Base-by-base conservation (phyloP, 1,140 invertebrate genomes). In the Macrobrachium rosenbergii region DNA sequence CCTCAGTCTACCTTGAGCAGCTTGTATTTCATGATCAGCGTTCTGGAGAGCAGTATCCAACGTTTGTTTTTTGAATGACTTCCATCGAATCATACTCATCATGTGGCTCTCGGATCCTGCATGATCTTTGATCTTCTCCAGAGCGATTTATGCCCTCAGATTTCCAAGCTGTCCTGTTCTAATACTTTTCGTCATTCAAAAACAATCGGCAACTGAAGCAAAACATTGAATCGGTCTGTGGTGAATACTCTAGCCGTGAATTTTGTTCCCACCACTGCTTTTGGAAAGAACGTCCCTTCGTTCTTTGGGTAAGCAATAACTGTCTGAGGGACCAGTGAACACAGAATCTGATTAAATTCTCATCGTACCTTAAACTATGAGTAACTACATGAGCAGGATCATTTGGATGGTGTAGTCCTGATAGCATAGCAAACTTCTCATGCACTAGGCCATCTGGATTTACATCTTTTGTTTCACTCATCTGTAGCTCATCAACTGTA, bases 1-100 rank as follows among this genome's bases (percentile, higher is more conserved):
- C n/a, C n/a, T n/a, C n/a, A n/a, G n/a, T n/a, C n/a, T n/a, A n/a
- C n/a, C 80, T 69, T 67, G 23, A 43, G 63, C 80, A 23, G 23
- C 64, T 67, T 82, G 14, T 69, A 37, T 19, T 52, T 82, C 63
- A 43, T 11, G 14, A 43, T 82, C 80, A 82, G 80, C 14, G 19
- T 14, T 52, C 37, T 82, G 43, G 60, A 82, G 69, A 69, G 80
- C 60, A 37, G 21, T 43, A 14, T 67, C 19, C 60, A 82, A 59
- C 69, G 80, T 43, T 67, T 77, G 75, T 82, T 45, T 82, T 82
- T 82, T n/a, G n/a, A n/a, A n/a, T n/a, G n/a, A n/a, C n/a, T n/a
- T n/a, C n/a, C n/a, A n/a, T n/a, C n/a, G n/a, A n/a, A n/a, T n/a
- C n/a, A n/a, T n/a, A n/a, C n/a, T n/a, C n/a, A n/a, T n/a, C n/a